Evolutionary conservation across 1,140 invertebrate species (phyloP), one percentile per base, ranked within the genome.

Genomic region (Zaprionus ornatus): DNA sequence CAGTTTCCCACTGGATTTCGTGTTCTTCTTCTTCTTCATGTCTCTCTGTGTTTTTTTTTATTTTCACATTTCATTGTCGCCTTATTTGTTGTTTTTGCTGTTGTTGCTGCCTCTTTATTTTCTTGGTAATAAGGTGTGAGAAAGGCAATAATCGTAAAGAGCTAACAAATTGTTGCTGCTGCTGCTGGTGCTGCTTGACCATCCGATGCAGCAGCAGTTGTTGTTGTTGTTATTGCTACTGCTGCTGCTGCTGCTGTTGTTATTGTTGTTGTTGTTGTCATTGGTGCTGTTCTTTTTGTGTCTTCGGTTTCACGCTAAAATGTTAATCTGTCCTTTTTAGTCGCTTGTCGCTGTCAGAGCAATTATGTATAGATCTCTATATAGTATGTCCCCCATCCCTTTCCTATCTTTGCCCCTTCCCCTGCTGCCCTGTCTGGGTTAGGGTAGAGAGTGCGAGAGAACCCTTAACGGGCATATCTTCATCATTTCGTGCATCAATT

Each of bases 91-190:
- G 68, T 25, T 61, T 55, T 15, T 48, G 59, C 13, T 70, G 64
- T n/a, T 52, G 70, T 48, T 67, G 76, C 68, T 73, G 85, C 70
- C 76, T 90, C 85, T 90, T 90, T 90, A 90, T 90, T 85, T 90
- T 90, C 85, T 82, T 85, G 85, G 85, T 90, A 91, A 91, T 82
- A 91, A 91, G 88, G 88, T 91, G 88, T 88, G 88, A 91, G 88
- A 91, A 91, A 91, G 90, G 88, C 88, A 91, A 91, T 91, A 91
- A 91, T 91, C 88, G 84, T 91, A 91, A 91, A 91, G 88, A 88
- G 81, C 81, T 79, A 91, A 91, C 88, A 91, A 91, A 91, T 91
- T 91, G 88, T 91, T 85, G 83, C 80, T 78, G 77, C 71, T 61
- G 75, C 45, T 29, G 29, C 29, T 29, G 7, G 2, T 32, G 29